These are phyloP conservation scores for Beris morrisii DNA, from an alignment of 2,888 invertebrate genomes.

Conservation along the genomic window DNA sequence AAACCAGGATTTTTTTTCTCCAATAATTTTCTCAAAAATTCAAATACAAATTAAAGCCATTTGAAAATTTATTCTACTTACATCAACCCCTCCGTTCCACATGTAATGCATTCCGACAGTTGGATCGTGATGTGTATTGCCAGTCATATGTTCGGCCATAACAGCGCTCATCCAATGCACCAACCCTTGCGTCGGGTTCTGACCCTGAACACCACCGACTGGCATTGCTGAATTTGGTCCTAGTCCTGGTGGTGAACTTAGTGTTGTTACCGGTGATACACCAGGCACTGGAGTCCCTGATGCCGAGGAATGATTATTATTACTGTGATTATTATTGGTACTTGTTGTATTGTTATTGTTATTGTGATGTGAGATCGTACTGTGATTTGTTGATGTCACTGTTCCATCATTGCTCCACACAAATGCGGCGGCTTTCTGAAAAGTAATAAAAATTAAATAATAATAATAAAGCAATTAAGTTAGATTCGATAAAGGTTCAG, in stretches of 20 bases:
- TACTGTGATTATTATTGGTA: constrained; percentile 38
- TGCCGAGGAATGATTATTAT: constrained; percentile 37
- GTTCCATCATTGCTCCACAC: constrained; percentile 60
- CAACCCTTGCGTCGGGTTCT: constrained; percentile 75
- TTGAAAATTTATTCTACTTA: constrained; percentile 45
- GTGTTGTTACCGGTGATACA: constrained; percentile 43
- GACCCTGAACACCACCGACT: constrained; percentile 59
- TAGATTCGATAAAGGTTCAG: background rate
- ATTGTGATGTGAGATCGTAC: constrained; percentile 39
- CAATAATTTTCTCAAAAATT: too few species aligned
- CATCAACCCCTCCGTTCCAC: constrained; percentile 58
- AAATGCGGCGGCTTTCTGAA: constrained; percentile 68
- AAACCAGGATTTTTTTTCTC: too few species aligned
- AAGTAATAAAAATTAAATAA: constrained; percentile 44
- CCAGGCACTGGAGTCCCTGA: constrained; percentile 51
- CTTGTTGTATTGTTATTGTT: constrained; percentile 38
- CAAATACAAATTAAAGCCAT: too few species aligned
- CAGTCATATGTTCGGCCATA: constrained; percentile 93
- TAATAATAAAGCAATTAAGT: constrained; percentile 1
- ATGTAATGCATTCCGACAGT: constrained; percentile 57
- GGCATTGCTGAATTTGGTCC: constrained; percentile 48
- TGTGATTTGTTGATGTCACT: constrained; percentile 39
- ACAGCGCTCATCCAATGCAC: constrained; percentile 94
- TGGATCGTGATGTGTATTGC: constrained; percentile 69
- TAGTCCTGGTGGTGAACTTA: constrained; percentile 40